Base-by-base conservation (phyloP, 2,888 invertebrate species). In the Celastrina argiolus region DNA sequence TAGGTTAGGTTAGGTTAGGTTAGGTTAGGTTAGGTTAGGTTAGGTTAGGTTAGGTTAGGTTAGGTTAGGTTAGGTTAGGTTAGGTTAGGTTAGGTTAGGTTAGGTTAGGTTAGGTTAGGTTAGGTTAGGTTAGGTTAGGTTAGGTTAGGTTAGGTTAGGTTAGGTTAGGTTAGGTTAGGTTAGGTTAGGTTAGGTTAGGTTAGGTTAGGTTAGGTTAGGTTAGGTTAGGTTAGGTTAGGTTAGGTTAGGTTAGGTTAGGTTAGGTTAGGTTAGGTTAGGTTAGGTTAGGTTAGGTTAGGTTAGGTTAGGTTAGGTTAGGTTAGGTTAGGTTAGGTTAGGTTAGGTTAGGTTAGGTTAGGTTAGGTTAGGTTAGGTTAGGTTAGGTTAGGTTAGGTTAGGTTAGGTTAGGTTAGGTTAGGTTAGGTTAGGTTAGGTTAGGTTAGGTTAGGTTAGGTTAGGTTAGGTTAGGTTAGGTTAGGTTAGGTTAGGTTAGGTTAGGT, bases 11-110 rank as follows among this genome's bases (percentile, higher is more conserved):
- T n/a, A n/a, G n/a, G n/a, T n/a, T n/a, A n/a, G 64, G 66, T 68
- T 69, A 68, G 68, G 68, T 68, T 68, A 68, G 68, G 68, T 68
- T 68, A 68, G 68, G 68, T 68, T 68, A 66, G 68, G 68, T 66
- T 68, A 69, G 69, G 69, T 67, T 67, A 69, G 69, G 67, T 67
- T 67, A 67, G 69, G 69, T 69, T 69, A 69, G 69, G 69, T 67
- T 69, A 69, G 69, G 69, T 69, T 69, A 69, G 69, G 69, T 69
- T 69, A 69, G 69, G 67, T 69, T 69, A 68, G 68, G 69, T 69
- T 69, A 69, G 69, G 69, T 69, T 67, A 67, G 69, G 67, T 67
- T 67, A 67, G 67, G 67, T 65, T 65, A 65, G n/a, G n/a, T n/a
- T n/a, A n/a, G n/a, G n/a, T n/a, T n/a, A n/a, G n/a, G n/a, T 67